phyloP scores from a whole-genome alignment of 2,888 invertebrate genomes.

The Mesochorus sp. region DNA sequence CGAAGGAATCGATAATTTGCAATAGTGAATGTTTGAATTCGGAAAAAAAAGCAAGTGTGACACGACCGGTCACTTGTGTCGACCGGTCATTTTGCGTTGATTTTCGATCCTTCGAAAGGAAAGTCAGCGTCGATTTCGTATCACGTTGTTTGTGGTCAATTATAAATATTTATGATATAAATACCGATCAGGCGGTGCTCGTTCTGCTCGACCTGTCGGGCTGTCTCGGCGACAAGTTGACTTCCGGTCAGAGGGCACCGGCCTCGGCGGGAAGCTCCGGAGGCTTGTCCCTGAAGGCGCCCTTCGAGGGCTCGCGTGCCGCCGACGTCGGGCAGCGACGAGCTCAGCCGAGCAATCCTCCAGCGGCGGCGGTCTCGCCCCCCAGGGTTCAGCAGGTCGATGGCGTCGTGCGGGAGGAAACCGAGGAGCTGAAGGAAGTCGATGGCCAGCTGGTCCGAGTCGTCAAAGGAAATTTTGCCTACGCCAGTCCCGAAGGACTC shows the following conservation, averaged over 20 bases:
- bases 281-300: conserved; percentile 73
- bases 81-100: neutral
- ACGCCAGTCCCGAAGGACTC: conserved; percentile 79
- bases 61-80: neutral
- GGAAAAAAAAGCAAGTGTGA: neutral
- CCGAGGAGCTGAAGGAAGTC: conserved; percentile 73
- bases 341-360: conserved; percentile 48
- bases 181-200: conserved; percentile 39
- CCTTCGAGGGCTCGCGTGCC: conserved; percentile 59
- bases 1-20: conserved; percentile 1
- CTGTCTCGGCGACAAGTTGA: conserved; percentile 72
- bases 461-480: conserved; percentile 76
- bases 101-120: neutral
- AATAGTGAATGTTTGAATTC: conserved; percentile 18
- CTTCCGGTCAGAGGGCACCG: conserved; percentile 76
- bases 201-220: conserved; percentile 42
- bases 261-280: conserved; percentile 76
- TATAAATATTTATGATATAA: neutral
- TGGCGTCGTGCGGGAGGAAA: conserved; percentile 74
- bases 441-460: conserved; percentile 74
- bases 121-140: conserved; percentile 8
- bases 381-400: conserved; percentile 58
- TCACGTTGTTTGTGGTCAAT: neutral
- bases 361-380: conserved; percentile 32
- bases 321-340: conserved; percentile 63